A percentile compares a stretch with the other conserved stretches of the same genome.
These are phyloP conservation scores for Vespertilio murinus DNA, from an alignment of 2,797 vertebrate species.

Conservation along the genomic window DNA sequence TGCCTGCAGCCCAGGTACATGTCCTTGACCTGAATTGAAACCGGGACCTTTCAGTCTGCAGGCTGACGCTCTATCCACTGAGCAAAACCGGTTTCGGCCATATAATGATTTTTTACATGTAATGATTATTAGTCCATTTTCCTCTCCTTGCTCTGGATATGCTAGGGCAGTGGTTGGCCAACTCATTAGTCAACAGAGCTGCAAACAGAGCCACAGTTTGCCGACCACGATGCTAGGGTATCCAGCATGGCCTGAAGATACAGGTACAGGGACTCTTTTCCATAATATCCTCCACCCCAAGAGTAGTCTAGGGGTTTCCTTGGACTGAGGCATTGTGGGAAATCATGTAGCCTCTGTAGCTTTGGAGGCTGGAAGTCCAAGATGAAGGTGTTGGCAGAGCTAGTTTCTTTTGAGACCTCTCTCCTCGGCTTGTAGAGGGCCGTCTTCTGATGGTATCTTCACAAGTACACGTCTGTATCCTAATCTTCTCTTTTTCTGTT, in stretches of 20 bases:
- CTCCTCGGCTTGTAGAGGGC: not conserved
- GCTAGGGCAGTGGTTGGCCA: too few species aligned
- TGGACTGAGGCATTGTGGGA: not conserved
- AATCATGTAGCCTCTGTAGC: not conserved
- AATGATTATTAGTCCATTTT: not conserved
- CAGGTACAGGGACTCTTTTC: not conserved
- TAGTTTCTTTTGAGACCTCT: not conserved
- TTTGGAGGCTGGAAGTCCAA: not conserved
- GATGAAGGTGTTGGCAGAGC: not conserved
- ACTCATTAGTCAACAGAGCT: too few species aligned
- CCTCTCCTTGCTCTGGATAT: not conserved
- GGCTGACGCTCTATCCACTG: too few species aligned
- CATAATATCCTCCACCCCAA: not conserved
- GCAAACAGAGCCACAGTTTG: too few species aligned
- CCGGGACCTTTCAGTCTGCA: too few species aligned
- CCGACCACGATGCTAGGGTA: not conserved
- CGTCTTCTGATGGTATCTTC: not conserved
- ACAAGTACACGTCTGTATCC: not conserved
- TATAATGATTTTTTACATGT: too few species aligned
- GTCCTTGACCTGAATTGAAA: too few species aligned
- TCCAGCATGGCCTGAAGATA: not conserved
- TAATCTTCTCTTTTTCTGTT: not conserved
- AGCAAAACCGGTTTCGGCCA: too few species aligned
- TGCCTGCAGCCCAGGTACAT: too few species aligned
- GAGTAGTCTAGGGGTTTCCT: not conserved